Base-by-base conservation (phyloP, 2,797 vertebrate genomes). In the Karalla daura region DNA sequence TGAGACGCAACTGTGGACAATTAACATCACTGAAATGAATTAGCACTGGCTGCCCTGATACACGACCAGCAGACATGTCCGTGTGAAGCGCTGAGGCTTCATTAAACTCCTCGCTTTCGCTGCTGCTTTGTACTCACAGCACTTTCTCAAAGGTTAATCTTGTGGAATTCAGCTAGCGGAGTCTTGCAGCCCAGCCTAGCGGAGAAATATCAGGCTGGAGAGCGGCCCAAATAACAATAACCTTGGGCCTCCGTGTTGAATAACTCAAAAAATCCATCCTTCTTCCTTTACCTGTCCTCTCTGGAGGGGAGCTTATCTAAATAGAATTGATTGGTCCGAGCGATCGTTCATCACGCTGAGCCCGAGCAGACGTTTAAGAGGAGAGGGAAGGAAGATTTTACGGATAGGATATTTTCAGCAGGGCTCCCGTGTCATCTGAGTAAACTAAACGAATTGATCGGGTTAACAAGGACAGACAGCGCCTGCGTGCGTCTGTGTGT, bases 241-340 rank as follows among this genome's bases (percentile, higher is more conserved):
- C 85, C 78, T 88, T 81, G 77, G 71, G 81, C 76, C 70, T 74
- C 40, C 6, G 35, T 23, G 75, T 60, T 71, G 75, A 80, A 80
- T 68, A 77, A 63, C 40, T 70, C 27, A 67, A 60, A 36, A 75
- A 83, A 86, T 80, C 74, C 71, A 83, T 86, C 81, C 54, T 9
- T 62, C 81, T 74, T 69, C 37, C 55, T 59, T 17, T 24, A 40
- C 25, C 58, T 49, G 50, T 76, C 78, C 63, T 78, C 82, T 71
- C 80, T 35, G 69, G 78, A 81, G 78, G 77, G 30, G 15, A 77
- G 82, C 79, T 84, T 84, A 86, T 88, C 85, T 88, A 85, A 88
- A 86, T 68, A 84, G 84, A 81, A 89, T 89, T 83, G 88, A 90
- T 89, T 75, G 77, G 64, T 46, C 36, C 1, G 3, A 63, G 66